Evolutionary conservation across 2,797 vertebrate species (phyloP), one percentile per base, ranked within the genome.

Genomic region (Coregonus suidteri): DNA sequence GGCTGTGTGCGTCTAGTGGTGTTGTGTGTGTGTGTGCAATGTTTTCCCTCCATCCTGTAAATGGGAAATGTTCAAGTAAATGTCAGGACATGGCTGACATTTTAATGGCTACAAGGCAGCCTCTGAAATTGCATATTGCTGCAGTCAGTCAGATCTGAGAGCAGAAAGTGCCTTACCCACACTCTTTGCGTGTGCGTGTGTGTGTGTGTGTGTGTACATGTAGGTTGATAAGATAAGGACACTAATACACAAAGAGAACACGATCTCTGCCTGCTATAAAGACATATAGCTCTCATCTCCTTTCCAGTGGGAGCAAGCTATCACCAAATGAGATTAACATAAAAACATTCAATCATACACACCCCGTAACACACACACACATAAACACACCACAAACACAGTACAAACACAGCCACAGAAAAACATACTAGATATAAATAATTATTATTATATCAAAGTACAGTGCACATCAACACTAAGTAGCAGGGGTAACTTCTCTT

Each of bases 51-150:
- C 16, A 78, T 35, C 65, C 37, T 52, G 31, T 78, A 84, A 88
- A 91, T 83, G 79, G 82, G 71, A 91, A 91, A 85, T 81, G 77
- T 35, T 74, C 13, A 86, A 75, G 82, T 77, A 90, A 90, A 91
- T 89, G 89, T 89, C 90, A 91, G 77, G 79, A 79, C 81, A 84
- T 9, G 52, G 79, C 75, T 90, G 88, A 92, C 90, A 91, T 91
- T 92, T 92, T 90, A 90, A 88, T 88, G 83, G 86, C 80, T 88
- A 86, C 81, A 91, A 83, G 87, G 76, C 80, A 83, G 79, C 80
- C 73, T 80, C 86, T 83, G 71, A 76, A 85, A 82, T 75, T 76
- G 75, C 81, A 85, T 81, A 89, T 86, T 85, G 72, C 80, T 76
- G 52, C 77, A 83, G 81, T 90, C 84, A 87, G 75, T 90, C 88